Conservation (phyloP, 2,888 invertebrate species). For the Drosophila mercatorum region DNA sequence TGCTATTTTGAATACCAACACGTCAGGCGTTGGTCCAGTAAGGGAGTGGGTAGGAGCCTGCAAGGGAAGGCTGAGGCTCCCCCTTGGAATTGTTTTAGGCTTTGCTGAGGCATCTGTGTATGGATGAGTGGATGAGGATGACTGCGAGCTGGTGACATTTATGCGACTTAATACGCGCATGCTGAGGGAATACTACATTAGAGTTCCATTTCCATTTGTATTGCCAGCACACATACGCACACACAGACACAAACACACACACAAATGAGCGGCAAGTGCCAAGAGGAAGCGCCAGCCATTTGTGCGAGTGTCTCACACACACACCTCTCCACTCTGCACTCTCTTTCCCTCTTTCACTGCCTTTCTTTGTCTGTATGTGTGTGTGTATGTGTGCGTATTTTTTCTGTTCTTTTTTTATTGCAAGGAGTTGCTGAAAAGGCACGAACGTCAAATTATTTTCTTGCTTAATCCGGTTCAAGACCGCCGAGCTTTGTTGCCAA, state of each 20-base stretch:
- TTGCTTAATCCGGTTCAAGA: constrained; percentile 80
- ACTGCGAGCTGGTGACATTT: constrained; percentile 66
- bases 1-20: constrained; percentile 81
- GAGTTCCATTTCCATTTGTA: constrained; percentile 68
- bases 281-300: constrained; percentile 54
- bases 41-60: too few relatives aligned
- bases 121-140: constrained; percentile 38
- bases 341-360: neutral
- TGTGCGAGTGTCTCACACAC: constrained; percentile 58
- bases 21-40: constrained; percentile 42
- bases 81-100: constrained; percentile 71
- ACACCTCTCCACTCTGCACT: neutral
- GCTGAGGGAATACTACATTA: constrained; percentile 76
- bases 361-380: constrained; percentile 2
- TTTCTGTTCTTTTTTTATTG: constrained; percentile 40
- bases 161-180: constrained; percentile 78
- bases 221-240: constrained; percentile 23
- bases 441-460: constrained; percentile 82
- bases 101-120: constrained; percentile 26
- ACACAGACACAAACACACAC: constrained; percentile 11
- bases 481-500: constrained; percentile 68
- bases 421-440: constrained; percentile 74
- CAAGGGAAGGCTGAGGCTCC: constrained; percentile 4
- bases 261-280: constrained; percentile 46
- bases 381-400: constrained; percentile 31